Evolutionary conservation across 2,888 invertebrate genomes (phyloP).

Genomic region (Parelbella ahira): DNA sequence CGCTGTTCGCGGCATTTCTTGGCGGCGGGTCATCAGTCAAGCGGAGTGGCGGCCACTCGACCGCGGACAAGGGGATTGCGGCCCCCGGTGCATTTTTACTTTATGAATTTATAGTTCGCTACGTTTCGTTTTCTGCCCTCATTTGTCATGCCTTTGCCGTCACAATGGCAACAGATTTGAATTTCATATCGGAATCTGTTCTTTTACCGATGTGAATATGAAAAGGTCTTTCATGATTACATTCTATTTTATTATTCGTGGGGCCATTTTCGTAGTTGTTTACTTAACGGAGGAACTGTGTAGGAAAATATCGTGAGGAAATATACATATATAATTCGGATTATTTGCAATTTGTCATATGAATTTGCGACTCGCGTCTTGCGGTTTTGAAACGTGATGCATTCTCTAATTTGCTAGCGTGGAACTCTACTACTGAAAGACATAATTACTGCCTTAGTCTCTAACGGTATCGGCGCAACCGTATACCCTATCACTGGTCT

Average conservation of each 20-base stretch:
- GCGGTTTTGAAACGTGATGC: no score
- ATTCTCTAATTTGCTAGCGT: no score
- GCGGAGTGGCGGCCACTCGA: conserved; percentile 40
- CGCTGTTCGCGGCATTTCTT: conserved; percentile 7
- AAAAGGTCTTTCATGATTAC: conserved; percentile 10
- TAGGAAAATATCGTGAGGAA: no score
- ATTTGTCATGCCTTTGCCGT: conserved; percentile 47
- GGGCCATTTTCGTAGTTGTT: no score
- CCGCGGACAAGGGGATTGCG: conserved; percentile 41
- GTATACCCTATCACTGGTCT: no score
- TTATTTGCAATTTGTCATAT: no score
- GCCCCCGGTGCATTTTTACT: conserved; percentile 49
- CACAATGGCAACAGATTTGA: conserved; percentile 32
- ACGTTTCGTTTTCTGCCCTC: conserved; percentile 51
- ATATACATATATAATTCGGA: no score
- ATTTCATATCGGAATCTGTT: conserved; percentile 25
- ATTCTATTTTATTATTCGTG: neutral
- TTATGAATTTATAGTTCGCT: conserved; percentile 40
- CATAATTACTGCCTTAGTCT: no score
- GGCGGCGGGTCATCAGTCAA: conserved; percentile 19
- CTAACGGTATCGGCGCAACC: no score
- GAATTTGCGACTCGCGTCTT: no score
- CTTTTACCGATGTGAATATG: conserved; percentile 9
- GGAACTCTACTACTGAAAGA: no score
- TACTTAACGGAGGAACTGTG: no score